A percentile compares a stretch with the other conserved stretches of the same genome.
These are phyloP conservation scores for Drosophila pseudoananassae DNA, from an alignment of 1,140 invertebrate species.

Conservation along the genomic window DNA sequence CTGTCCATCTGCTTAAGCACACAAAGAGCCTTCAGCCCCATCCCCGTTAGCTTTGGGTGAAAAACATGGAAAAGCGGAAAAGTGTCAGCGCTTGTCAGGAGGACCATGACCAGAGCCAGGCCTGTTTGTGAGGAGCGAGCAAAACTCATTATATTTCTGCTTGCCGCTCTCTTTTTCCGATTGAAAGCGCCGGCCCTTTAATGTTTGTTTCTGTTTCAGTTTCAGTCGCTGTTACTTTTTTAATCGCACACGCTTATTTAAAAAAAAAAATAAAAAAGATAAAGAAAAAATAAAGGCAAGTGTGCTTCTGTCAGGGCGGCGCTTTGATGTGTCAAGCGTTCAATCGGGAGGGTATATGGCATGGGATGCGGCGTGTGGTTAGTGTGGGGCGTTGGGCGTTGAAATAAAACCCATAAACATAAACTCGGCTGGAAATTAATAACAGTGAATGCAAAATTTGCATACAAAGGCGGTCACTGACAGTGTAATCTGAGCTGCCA, in stretches of 20 bases:
- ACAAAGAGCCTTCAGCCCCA: conserved; percentile 1
- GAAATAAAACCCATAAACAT: not conserved
- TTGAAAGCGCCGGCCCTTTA: conserved; percentile 64
- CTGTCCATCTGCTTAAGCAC: conserved; percentile 32
- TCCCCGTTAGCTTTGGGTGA: not conserved
- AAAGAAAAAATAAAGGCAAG: conserved; percentile 15
- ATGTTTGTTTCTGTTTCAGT: conserved; percentile 48
- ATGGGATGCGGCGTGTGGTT: not conserved
- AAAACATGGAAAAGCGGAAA: conserved; percentile 48
- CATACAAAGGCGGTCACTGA: conserved; percentile 43
- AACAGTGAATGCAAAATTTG: conserved; percentile 42
- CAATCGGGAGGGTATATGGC: conserved; percentile 16
- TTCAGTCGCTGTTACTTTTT: conserved; percentile 27
- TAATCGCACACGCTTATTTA: conserved; percentile 53
- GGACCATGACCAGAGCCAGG: conserved; percentile 60
- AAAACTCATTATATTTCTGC: conserved; percentile 78
- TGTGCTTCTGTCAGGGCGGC: conserved; percentile 43
- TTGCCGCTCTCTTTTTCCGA: conserved; percentile 49
- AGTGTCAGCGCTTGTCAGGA: conserved; percentile 73
- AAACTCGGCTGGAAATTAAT: conserved; percentile 43
- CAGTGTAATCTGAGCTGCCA: conserved; percentile 21
- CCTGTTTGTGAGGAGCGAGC: conserved; percentile 58
- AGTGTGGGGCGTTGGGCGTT: not conserved
- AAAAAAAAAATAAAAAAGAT: not conserved
- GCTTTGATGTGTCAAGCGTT: conserved; percentile 56